phyloP scores from a whole-genome alignment of 2,888 invertebrate species.

The Aphodius sticticus region DNA sequence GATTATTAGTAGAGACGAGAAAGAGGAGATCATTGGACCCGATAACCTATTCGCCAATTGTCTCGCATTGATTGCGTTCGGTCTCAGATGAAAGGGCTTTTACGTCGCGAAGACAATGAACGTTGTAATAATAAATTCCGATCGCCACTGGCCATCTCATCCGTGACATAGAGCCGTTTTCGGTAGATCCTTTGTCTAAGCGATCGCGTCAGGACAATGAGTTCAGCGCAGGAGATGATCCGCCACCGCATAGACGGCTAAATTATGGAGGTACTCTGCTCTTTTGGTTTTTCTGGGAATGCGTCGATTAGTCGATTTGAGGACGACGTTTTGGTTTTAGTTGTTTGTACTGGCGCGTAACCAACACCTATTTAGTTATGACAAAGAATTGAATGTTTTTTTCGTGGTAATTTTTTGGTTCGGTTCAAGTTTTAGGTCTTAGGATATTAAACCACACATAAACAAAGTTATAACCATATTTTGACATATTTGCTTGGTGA shows the following conservation, averaged over 20 bases:
- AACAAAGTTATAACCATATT: too few species aligned
- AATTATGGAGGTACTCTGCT: neutral
- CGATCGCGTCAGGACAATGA: neutral
- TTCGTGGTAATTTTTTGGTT: too few species aligned
- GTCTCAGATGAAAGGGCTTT: neutral
- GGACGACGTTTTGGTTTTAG: neutral
- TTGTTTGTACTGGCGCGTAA: neutral
- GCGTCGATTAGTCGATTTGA: neutral
- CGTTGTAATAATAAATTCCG: constrained; percentile 4
- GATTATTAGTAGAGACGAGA: constrained; percentile 4
- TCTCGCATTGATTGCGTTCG: neutral
- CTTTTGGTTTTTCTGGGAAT: neutral
- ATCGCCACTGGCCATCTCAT: neutral
- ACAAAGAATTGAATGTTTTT: neutral
- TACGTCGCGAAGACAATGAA: neutral
- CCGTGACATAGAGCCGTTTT: constrained; percentile 4
- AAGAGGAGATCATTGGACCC: neutral
- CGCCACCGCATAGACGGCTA: neutral
- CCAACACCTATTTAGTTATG: neutral
- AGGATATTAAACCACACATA: too few species aligned
- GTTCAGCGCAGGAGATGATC: neutral
- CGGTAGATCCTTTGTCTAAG: neutral
- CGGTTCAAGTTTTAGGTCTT: too few species aligned
- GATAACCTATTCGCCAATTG: neutral
- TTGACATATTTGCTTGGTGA: too few species aligned